Base-by-base conservation (phyloP, 2,888 invertebrate genomes). In the Ophraella communa region DNA sequence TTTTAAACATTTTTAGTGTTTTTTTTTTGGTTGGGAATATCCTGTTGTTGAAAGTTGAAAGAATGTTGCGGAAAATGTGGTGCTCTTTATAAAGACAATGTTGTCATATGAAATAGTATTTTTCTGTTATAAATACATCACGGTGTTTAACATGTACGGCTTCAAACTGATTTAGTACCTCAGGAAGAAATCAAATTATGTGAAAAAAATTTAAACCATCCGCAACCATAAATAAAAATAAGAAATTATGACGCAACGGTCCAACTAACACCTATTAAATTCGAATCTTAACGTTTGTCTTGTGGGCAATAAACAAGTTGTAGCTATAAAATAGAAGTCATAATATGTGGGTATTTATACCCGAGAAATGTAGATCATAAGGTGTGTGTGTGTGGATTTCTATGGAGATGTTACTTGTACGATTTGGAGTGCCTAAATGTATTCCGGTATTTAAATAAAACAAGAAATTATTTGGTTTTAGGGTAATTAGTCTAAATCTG, bases 361-460 rank as follows among this genome's bases (percentile, higher is more conserved):
- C 44, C 61, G 57, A 57, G 52, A 54, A 66, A 70, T 71, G 68
- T 70, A 66, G 71, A 69, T 66, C 67, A 68, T 66, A 65, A 71
- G 70, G 70, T 74, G 56, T 56, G 44, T 56, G 18, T n/a, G 23
- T 24, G 71, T 70, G 71, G 71, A 69, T 70, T 67, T 72, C 71
- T 68, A 66, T 59, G 44, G 69, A 67, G 70, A 68, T 63, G 70
- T 71, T 70, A 74, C 71, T 71, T 18, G 17, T 14, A 11, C 24
- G 23, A 21, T 44, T 45, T 21, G 56, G 44, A 56, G 56, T 56
- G 56, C 56, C 44, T 30, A 17, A 35, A 18, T 27, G 33, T 11
- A 35, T 53, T 53, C 35, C 35, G 35, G 35, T 53, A 53, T 55
- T 51, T 30, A 4, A n/a, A n/a, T n/a, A n/a, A n/a, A n/a, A n/a